A percentile compares a stretch with the other conserved stretches of the same genome.
These are phyloP conservation scores for Cheilosia grossa DNA, from an alignment of 2,888 invertebrate species.

Conservation along the genomic window DNA sequence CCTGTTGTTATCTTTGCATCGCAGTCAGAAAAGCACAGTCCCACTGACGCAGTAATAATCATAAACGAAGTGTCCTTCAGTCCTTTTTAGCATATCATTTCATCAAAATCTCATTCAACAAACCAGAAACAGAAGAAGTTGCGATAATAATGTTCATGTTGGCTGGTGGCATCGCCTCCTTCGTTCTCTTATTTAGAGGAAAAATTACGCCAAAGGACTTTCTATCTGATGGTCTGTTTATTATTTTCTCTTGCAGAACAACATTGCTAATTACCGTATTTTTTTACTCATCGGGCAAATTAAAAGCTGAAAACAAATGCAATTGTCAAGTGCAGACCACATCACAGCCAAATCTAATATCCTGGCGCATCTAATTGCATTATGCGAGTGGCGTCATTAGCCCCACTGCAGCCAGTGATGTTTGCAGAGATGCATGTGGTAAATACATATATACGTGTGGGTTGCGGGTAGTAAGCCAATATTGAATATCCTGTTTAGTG, in stretches of 20 bases:
- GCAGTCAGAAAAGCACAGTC: background rate
- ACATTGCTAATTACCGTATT: slow-evolving; percentile 16
- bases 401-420: background rate
- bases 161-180: background rate
- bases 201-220: slow-evolving; percentile 6
- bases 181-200: slow-evolving; percentile 5
- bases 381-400: background rate
- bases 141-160: slow-evolving; percentile 3
- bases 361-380: slow-evolving; percentile 4
- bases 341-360: background rate
- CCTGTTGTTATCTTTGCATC: slow-evolving; percentile 9
- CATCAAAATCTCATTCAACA: slow-evolving; percentile 40
- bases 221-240: background rate
- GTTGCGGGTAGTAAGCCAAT: background rate
- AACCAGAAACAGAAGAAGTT: background rate
- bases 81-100: slow-evolving; percentile 17
- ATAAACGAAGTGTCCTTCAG: slow-evolving; percentile 23
- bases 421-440: background rate
- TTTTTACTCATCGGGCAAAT: background rate
- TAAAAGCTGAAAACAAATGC: slow-evolving; percentile 3
- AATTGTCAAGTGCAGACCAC: slow-evolving; percentile 6
- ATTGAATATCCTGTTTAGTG: slow-evolving; percentile 11
- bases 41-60: slow-evolving; percentile 9
- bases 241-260: slow-evolving; percentile 3
- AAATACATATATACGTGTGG: background rate